Percentiles rank a stretch among this genome's conserved stretches.
Evolutionary conservation across 2,797 vertebrate species (phyloP).

Genomic region (Martes flavigula): DNA sequence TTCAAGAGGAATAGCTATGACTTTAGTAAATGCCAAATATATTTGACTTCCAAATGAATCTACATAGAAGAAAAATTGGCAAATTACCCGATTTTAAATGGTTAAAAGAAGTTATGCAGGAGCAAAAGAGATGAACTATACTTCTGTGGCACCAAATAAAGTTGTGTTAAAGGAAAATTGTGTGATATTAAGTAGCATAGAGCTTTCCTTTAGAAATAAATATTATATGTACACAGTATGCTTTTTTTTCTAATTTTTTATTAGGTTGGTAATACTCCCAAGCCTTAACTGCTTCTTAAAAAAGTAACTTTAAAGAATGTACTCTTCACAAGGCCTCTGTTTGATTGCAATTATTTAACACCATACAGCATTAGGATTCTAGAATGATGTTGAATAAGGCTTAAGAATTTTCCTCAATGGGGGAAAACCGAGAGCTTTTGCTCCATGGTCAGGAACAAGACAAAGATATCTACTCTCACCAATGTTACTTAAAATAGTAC

Average conservation of each 20-base stretch:
- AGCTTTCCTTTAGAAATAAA: conserved; percentile 17
- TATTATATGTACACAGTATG: neutral
- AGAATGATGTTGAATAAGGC: neutral
- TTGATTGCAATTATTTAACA: conserved; percentile 31
- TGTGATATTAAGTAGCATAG: neutral
- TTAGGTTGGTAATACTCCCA: neutral
- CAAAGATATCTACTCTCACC: neutral
- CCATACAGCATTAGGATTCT: neutral
- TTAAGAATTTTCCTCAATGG: neutral
- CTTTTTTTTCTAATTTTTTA: conserved; percentile 23
- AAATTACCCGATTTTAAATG: conserved; percentile 60
- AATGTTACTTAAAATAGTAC: neutral
- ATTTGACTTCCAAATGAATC: conserved; percentile 69
- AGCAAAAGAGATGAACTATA: neutral
- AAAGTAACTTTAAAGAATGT: neutral
- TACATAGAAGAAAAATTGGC: conserved; percentile 21
- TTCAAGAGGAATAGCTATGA: conserved; percentile 46
- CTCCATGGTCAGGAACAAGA: neutral
- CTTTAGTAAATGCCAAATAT: conserved; percentile 58
- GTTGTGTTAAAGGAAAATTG: neutral
- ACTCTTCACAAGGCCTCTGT: neutral
- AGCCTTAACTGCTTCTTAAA: neutral
- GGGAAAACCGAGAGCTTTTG: neutral
- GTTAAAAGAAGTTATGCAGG: neutral
- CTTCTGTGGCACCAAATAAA: neutral